Evolutionary conservation across 1,140 invertebrate species (phyloP).

Genomic region (Nautilus pompilius): DNA sequence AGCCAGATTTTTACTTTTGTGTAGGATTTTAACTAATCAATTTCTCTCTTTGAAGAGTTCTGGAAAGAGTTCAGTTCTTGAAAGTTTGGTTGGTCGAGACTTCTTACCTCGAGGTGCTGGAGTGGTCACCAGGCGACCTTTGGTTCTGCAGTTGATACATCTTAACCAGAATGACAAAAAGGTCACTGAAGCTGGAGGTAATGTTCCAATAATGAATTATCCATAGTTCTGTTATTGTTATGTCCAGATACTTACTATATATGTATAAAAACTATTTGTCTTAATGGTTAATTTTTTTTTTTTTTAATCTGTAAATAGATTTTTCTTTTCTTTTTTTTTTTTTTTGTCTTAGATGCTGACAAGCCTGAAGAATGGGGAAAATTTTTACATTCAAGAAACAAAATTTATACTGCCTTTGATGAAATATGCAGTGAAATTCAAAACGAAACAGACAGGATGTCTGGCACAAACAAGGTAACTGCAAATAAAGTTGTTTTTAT

Average conservation of each 20-base stretch:
- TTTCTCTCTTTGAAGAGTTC: constrained; percentile 74
- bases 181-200: too few relatives aligned
- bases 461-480: constrained; percentile 81
- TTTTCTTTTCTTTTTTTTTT: constrained; percentile 1
- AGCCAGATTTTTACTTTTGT: too few relatives aligned
- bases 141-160: constrained; percentile 92
- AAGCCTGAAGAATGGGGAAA: constrained; percentile 95
- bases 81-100: constrained; percentile 95
- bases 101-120: constrained; percentile 96
- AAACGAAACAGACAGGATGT: constrained; percentile 84
- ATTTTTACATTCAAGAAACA: constrained; percentile 90
- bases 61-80: constrained; percentile 98
- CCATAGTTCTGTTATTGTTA: too few relatives aligned
- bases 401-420: constrained; percentile 88
- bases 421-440: constrained; percentile 89
- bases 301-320: neutral
- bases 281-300: neutral
- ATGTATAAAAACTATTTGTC: neutral
- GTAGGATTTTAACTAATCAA: too few relatives aligned
- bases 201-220: too few relatives aligned
- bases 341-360: constrained; percentile 55
- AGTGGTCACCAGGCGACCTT: constrained; percentile 92
- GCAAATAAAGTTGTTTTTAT: neutral
- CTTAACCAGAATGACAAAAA: constrained; percentile 83
- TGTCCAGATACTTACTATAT: too few relatives aligned